Conservation (phyloP, 2,113 vertebrate species). For the Thomomys bottae region DNA sequence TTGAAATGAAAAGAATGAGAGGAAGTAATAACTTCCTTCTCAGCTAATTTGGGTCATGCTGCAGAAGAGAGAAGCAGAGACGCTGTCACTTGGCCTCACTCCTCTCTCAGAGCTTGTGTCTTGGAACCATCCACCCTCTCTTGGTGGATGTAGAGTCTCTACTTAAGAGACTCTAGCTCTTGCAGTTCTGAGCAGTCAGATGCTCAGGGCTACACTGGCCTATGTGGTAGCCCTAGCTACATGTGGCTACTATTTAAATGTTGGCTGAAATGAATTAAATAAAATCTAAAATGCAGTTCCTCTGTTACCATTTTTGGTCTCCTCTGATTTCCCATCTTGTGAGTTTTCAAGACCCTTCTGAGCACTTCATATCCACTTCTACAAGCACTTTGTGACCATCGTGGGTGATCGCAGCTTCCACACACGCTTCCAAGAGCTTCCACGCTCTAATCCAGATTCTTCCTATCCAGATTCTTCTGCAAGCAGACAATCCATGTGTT, state of each 20-base stretch:
- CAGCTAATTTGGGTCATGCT: neutral
- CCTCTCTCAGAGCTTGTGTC: neutral
- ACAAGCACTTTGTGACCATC: neutral
- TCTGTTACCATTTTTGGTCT: neutral
- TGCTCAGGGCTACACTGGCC: neutral
- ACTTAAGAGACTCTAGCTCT: neutral
- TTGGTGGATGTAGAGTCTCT: neutral
- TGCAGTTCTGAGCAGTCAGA: neutral
- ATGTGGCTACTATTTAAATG: too few species aligned
- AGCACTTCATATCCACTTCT: too few species aligned
- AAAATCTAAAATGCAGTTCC: neutral
- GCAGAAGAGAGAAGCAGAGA: neutral
- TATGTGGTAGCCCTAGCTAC: too few species aligned
- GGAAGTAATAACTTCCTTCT: neutral
- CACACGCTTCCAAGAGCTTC: fast-evolving
- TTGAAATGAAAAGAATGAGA: neutral
- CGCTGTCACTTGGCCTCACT: neutral
- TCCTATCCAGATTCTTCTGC: neutral
- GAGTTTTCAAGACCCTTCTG: neutral
- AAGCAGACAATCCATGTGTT: neutral
- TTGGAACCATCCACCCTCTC: neutral
- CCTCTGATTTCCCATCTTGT: too few species aligned
- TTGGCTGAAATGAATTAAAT: neutral
- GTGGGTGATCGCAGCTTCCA: neutral
- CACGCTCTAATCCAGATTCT: neutral